Evolutionary conservation across 1,140 invertebrate genomes (phyloP), one percentile per base, ranked within the genome.

Genomic region (Dendrolimus kikuchii): DNA sequence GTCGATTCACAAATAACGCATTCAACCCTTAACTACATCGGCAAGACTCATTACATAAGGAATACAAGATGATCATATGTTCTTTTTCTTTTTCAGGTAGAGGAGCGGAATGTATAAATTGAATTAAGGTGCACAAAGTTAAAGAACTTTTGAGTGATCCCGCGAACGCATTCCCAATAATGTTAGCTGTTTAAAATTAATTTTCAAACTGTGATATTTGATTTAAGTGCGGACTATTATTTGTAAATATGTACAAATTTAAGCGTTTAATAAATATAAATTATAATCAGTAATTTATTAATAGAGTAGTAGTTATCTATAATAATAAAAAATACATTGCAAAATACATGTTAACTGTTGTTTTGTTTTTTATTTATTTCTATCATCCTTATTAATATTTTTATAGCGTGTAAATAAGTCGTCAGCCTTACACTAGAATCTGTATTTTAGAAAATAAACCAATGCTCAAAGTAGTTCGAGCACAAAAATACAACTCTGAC

Each of bases 221-320:
- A 64, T 64, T 71, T 72, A 71, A 60, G 38, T n/a, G 67, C 61
- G 39, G 50, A 64, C 58, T 62, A 59, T 55, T 48, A 50, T 54
- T 66, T 81, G 78, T 81, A 77, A 73, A 81, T 79, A 79, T 76
- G 72, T 78, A 81, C 64, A 78, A 64, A 49, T 60, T 62, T 46
- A 59, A 51, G 38, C 36, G n/a, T 23, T 63, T 66, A 60, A 50
- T 60, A 66, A 61, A 59, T 59, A 53, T 41, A 50, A 50, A 52
- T 49, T 48, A 38, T 49, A 53, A 37, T 49, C 5, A 55, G 65
- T 62, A 81, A 81, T 65, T 77, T 81, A 77, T 80, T 76, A 66
- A 51, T 49, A 44, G 74, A 73, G 60, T 55, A 57, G 47, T 71
- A 75, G 64, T 57, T 60, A 23, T 23, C 23, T 23, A 23, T 23